phyloP scores from a whole-genome alignment of 2,888 invertebrate genomes.

The Coremacera marginata region DNA sequence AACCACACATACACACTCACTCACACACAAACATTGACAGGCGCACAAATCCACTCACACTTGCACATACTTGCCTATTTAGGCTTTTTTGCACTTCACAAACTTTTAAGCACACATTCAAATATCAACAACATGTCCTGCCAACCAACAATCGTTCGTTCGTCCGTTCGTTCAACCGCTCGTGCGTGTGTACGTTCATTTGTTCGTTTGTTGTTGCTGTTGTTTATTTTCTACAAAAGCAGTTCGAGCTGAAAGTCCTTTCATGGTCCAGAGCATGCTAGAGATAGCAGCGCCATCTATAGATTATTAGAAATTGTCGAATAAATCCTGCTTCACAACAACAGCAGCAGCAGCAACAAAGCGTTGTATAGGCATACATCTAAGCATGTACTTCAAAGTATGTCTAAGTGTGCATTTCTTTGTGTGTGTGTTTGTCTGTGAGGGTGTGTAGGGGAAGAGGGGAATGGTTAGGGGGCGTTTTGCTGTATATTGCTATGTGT shows the following conservation, averaged over 20 bases:
- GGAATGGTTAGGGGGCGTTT: background rate
- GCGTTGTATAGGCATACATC: too few species aligned
- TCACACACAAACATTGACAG: constrained; percentile 10
- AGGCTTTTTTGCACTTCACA: constrained; percentile 28
- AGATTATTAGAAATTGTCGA: constrained; percentile 39
- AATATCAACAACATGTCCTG: constrained; percentile 29
- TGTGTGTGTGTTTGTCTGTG: background rate
- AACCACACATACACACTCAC: constrained; percentile 11
- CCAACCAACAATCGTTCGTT: background rate
- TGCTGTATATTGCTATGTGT: background rate
- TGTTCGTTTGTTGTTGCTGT: constrained; percentile 5
- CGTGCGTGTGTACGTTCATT: background rate
- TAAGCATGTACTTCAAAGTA: background rate
- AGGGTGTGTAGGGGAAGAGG: background rate
- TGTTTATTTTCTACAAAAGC: constrained; percentile 51
- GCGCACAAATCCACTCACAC: background rate
- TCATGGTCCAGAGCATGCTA: constrained; percentile 44
- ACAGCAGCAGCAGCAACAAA: constrained; percentile 22
- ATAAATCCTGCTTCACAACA: constrained; percentile 30
- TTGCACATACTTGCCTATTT: background rate
- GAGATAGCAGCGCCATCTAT: constrained; percentile 52
- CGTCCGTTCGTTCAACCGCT: background rate
- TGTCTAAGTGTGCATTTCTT: background rate
- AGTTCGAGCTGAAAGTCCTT: constrained; percentile 39
- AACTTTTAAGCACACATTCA: constrained; percentile 35